Conservation (phyloP, 2,888 invertebrate genomes). For the Diarsia mendica region DNA sequence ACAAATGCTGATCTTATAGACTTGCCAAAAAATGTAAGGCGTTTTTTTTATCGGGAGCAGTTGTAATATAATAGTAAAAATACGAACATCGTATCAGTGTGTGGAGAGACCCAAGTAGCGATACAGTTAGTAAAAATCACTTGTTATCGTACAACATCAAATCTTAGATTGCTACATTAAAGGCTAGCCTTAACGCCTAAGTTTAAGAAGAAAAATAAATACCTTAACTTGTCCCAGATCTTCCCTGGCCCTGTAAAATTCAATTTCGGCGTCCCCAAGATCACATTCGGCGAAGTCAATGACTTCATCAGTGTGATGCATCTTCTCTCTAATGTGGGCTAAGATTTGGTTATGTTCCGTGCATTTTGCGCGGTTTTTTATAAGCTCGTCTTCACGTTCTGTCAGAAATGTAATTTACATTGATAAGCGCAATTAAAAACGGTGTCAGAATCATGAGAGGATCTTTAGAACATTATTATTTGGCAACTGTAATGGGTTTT, state of each 20-base stretch:
- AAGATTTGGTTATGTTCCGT: constrained; percentile 87
- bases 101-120: not conserved
- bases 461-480: constrained; percentile 32
- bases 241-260: constrained; percentile 82
- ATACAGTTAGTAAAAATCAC: not conserved
- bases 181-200: not conserved
- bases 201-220: constrained; percentile 13
- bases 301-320: constrained; percentile 87
- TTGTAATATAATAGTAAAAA: not conserved
- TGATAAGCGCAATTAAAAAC: constrained; percentile 34
- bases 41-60: not conserved
- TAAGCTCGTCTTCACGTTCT: constrained; percentile 87
- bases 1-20: not conserved
- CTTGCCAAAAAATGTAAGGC: not conserved
- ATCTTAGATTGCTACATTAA: not conserved
- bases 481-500: not conserved
- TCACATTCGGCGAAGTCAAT: constrained; percentile 86
- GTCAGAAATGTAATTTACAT: constrained; percentile 39
- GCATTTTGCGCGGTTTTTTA: constrained; percentile 84
- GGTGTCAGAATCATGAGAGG: constrained; percentile 36
- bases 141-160: not conserved
- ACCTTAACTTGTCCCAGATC: constrained; percentile 83
- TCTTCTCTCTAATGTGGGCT: constrained; percentile 88
- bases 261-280: constrained; percentile 84
- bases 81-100: not conserved